phyloP scores from a whole-genome alignment of 1,140 invertebrate species.

The Drosophila pandora region DNA sequence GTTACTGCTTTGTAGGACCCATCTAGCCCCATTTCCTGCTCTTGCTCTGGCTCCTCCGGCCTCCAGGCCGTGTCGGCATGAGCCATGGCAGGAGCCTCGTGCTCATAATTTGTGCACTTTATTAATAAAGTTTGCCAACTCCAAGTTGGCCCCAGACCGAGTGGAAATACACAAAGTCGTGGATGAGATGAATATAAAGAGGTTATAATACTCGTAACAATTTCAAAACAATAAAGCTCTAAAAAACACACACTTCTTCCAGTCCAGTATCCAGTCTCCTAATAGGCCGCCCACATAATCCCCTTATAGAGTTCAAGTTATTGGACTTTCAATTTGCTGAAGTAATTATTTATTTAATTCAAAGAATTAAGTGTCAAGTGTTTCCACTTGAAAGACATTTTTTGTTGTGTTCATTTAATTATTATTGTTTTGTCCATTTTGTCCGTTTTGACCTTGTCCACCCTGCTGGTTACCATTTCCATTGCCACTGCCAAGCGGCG shows the following conservation, averaged over 20 bases:
- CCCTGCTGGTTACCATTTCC: constrained; percentile 39
- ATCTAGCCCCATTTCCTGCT: no score
- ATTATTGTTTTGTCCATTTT: constrained; percentile 28
- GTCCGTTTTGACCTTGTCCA: constrained; percentile 35
- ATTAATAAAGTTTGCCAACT: constrained; percentile 75
- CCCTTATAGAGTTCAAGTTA: background rate
- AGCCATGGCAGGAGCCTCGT: constrained; percentile 41
- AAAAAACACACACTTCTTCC: constrained; percentile 6
- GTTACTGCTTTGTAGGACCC: constrained; percentile 27
- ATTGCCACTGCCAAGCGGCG: constrained; percentile 30
- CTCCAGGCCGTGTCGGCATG: constrained; percentile 38
- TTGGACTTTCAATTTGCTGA: constrained; percentile 10
- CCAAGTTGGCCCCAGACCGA: constrained; percentile 30
- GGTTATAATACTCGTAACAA: constrained; percentile 2
- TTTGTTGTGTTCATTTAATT: background rate
- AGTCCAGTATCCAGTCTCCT: background rate
- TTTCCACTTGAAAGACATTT: background rate
- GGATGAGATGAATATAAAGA: constrained; percentile 11
- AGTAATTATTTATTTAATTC: constrained; percentile 19
- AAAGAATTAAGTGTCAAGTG: background rate
- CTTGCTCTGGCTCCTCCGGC: background rate
- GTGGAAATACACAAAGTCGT: constrained; percentile 38
- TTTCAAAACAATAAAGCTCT: constrained; percentile 18
- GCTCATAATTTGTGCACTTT: constrained; percentile 75
- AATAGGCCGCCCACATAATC: background rate